Evolutionary conservation across 2,113 vertebrate genomes (phyloP).

Genomic region (Pedionomus torquatus): DNA sequence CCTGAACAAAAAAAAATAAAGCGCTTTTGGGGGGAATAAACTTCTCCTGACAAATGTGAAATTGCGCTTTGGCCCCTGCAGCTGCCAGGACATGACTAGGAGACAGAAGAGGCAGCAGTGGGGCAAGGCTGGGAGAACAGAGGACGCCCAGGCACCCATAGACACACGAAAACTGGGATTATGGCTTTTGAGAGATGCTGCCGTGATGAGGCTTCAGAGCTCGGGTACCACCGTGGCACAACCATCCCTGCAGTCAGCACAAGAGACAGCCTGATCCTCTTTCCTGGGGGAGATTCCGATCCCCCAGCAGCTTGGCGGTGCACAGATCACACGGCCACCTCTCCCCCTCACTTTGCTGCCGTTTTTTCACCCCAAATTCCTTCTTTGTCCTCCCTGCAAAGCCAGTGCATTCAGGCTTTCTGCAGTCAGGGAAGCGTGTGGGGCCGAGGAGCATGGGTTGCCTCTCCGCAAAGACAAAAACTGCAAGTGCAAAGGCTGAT

Average conservation of each 20-base stretch:
- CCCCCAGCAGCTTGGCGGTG: accelerated
- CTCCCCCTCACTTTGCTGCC: neutral
- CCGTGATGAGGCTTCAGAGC: neutral
- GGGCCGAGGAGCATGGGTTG: neutral
- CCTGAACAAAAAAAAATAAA: neutral
- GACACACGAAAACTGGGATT: neutral
- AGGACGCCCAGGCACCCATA: neutral
- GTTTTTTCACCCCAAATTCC: neutral
- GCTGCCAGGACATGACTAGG: neutral
- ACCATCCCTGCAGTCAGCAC: neutral
- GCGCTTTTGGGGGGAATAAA: neutral
- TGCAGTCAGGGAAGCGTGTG: neutral
- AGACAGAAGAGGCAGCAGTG: accelerated
- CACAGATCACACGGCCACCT: neutral
- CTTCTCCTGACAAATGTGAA: neutral
- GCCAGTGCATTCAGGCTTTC: neutral
- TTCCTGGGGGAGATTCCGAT: neutral
- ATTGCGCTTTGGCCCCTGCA: neutral
- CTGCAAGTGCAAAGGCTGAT: constrained; percentile 39
- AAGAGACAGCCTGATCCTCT: neutral
- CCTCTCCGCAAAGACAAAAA: neutral
- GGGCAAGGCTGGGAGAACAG: neutral
- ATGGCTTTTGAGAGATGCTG: neutral
- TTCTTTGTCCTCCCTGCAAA: neutral
- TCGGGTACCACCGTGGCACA: neutral